Evolutionary conservation across 2,113 vertebrate genomes (phyloP), one percentile per base, ranked within the genome.

Genomic region (Cynopterus brachyotis): DNA sequence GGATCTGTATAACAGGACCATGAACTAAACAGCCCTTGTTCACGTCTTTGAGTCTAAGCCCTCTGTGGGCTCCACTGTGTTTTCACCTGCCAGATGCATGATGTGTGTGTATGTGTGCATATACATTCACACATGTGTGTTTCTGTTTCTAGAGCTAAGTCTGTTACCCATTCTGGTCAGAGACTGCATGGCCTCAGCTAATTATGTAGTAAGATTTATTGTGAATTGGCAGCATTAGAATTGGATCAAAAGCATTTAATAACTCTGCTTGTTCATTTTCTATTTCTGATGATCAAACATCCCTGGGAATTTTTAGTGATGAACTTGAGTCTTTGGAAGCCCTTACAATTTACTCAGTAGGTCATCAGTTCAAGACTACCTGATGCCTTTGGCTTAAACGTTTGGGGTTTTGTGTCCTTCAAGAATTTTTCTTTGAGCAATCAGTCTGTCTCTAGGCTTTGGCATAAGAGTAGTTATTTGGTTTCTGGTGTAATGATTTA

Each of bases 401-500:
- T 66, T 50, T 93, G 75, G 42, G 40, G 59, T 95, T 78, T 53
- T 40, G 5, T 20, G 24, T 32, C 42, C 50, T 91, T 53, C 7
- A 0, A 2, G 47, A 57, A 26, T 91, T 84, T 45, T 75, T 28
- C 22, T 67, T 81, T 55, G 37, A 30, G 22, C 82, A 59, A 75
- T 62, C 5, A 16, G 20, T 66, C 47, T 88, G 20, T 60, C 40
- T 73, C 30, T 53, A 24, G 28, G 55, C 11, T 26, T 26, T 26
- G 35, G 15, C 16, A 35, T 45, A 4, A 32, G 62, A 57, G 69
- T 66, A 47, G 35, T 42, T n/a, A 3, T 91, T 62, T 84, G 22
- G 47, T 72, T 90, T 83, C 32, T 83, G 62, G 20, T 83, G 26
- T 47, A 13, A 78, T 73, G 30, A n/a, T 30, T 73, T 88, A 57